phyloP scores from a whole-genome alignment of 2,113 vertebrate genomes.

The Monopterus albus region DNA sequence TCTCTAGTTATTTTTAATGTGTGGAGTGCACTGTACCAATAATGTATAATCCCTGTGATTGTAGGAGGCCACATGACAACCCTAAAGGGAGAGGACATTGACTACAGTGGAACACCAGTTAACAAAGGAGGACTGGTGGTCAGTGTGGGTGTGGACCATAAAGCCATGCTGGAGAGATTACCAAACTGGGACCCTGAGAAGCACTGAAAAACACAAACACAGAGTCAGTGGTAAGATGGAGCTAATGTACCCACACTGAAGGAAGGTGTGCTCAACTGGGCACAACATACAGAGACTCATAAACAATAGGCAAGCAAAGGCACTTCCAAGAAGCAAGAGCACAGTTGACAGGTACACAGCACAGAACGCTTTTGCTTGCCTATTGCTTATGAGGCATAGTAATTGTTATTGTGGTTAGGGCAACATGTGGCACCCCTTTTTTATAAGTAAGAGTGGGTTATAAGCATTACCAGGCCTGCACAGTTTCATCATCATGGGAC shows the following conservation, averaged over 20 bases:
- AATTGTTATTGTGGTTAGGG: background rate
- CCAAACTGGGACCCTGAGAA: conserved; percentile 82
- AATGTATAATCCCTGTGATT: conserved; percentile 3
- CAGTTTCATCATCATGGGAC: background rate
- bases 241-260: no score
- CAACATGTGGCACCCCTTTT: background rate
- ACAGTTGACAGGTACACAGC: no score
- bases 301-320: no score
- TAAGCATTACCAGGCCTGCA: background rate
- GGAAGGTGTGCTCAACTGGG: no score
- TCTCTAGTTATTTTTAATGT: background rate
- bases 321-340: no score
- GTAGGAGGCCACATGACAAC: conserved; percentile 93
- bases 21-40: background rate
- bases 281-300: no score
- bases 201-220: conserved; percentile 66
- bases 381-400: no score
- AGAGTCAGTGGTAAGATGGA: no score
- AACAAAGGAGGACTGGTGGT: conserved; percentile 92
- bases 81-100: conserved; percentile 90
- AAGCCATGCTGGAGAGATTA: conserved; percentile 87
- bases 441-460: background rate
- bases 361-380: no score
- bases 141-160: conserved; percentile 89
- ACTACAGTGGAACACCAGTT: conserved; percentile 86